A percentile compares a stretch with the other conserved stretches of the same genome.
These are phyloP conservation scores for Epirrhoe alternata DNA, from an alignment of 2,888 invertebrate species.

Conservation along the genomic window DNA sequence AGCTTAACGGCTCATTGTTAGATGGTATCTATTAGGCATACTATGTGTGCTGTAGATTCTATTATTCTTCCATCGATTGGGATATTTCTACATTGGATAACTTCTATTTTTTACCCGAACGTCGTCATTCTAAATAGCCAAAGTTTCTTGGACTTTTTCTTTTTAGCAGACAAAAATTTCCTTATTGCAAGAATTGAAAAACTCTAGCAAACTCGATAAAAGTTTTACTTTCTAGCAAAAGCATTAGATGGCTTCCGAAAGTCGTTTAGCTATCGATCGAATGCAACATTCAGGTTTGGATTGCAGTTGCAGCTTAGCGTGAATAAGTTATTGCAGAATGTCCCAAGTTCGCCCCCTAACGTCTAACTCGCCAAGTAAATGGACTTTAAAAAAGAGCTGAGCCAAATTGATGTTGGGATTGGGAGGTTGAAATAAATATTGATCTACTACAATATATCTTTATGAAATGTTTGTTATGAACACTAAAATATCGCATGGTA, in stretches of 20 bases:
- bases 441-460: not conserved
- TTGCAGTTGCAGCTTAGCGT: slow-evolving; percentile 31
- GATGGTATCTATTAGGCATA: too few species aligned
- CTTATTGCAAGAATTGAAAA: not conserved
- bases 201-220: not conserved
- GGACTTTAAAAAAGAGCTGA: slow-evolving; percentile 15
- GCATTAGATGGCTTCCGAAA: slow-evolving; percentile 12
- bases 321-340: slow-evolving; percentile 34
- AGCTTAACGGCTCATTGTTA: too few species aligned
- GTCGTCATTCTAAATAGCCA: too few species aligned
- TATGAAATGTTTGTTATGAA: not conserved
- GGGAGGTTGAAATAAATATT: not conserved
- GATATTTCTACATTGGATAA: too few species aligned
- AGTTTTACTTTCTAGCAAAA: slow-evolving; percentile 9
- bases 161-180: not conserved
- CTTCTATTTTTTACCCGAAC: too few species aligned
- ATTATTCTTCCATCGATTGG: too few species aligned
- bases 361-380: slow-evolving; percentile 13
- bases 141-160: too few species aligned
- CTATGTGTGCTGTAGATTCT: too few species aligned
- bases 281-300: slow-evolving; percentile 35
- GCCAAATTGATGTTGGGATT: slow-evolving; percentile 20
- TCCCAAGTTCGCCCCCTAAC: slow-evolving; percentile 29
- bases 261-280: slow-evolving; percentile 28
- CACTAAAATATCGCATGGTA: not conserved